phyloP scores from a whole-genome alignment of 2,888 invertebrate genomes.

The Mechanitis mazaeus region DNA sequence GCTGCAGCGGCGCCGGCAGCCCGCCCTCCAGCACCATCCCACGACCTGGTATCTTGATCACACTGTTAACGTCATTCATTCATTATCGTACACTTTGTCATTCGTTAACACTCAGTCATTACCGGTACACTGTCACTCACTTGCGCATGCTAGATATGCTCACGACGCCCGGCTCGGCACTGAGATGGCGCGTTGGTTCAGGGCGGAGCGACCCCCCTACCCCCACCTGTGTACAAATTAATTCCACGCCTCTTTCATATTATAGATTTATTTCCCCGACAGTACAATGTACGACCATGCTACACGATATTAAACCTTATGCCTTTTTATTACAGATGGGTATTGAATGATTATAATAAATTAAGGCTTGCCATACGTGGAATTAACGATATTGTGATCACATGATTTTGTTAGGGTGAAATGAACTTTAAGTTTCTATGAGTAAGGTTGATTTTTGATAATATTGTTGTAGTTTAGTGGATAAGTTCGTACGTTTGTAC shows the following conservation, averaged over 20 bases:
- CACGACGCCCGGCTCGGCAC: conserved; percentile 53
- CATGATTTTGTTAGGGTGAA: conserved; percentile 39
- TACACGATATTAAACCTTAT: conserved; percentile 73
- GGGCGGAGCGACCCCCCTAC: conserved; percentile 63
- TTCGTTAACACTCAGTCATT: conserved; percentile 15
- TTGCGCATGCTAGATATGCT: conserved; percentile 36
- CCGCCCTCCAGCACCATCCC: conserved; percentile 82
- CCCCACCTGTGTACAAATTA: conserved; percentile 62
- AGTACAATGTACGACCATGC: conserved; percentile 50
- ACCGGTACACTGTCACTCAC: conserved; percentile 23
- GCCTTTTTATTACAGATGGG: conserved; percentile 60
- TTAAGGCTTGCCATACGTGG: conserved; percentile 70
- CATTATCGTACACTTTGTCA: background rate
- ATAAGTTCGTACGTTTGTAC: conserved; percentile 61
- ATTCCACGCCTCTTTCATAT: conserved; percentile 75
- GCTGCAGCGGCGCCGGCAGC: conserved; percentile 82
- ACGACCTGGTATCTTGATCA: conserved; percentile 54
- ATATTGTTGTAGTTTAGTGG: conserved; percentile 41
- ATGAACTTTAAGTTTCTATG: conserved; percentile 41
- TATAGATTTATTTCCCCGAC: conserved; percentile 74
- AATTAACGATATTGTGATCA: conserved; percentile 65
- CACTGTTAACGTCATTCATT: conserved; percentile 28
- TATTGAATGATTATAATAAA: conserved; percentile 66
- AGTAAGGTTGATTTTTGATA: conserved; percentile 47
- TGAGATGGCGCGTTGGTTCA: conserved; percentile 66